These are phyloP conservation scores for Henicopernis longicauda DNA, from an alignment of 2,113 vertebrate genomes.

Conservation along the genomic window DNA sequence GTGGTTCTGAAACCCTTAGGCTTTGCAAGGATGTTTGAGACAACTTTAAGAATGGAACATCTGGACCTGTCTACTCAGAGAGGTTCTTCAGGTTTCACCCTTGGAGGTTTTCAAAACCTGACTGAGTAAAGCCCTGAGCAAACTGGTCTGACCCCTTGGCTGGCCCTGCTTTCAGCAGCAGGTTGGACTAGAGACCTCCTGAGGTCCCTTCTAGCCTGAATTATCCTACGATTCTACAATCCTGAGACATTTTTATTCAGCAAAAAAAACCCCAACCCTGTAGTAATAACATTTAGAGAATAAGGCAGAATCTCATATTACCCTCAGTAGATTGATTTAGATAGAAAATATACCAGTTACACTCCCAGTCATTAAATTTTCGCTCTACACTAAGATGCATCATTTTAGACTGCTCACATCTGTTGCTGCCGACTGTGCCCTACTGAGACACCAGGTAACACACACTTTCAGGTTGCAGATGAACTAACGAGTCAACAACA, in stretches of 20 bases:
- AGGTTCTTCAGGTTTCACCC: background rate
- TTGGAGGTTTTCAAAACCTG: background rate
- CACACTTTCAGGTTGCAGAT: background rate
- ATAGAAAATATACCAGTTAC: background rate
- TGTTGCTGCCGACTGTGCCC: background rate
- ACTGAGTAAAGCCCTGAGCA: background rate
- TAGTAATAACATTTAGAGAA: background rate
- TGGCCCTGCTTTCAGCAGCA: background rate
- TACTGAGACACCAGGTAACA: background rate
- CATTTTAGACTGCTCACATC: background rate
- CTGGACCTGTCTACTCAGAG: background rate
- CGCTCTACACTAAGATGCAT: background rate
- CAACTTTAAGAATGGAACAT: background rate
- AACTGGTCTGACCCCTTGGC: background rate
- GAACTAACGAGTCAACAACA: background rate
- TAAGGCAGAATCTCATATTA: background rate
- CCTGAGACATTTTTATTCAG: background rate
- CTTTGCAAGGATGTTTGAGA: background rate
- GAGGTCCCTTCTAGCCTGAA: background rate
- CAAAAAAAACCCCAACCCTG: background rate
- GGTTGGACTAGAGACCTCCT: background rate
- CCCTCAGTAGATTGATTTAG: background rate
- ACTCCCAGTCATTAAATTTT: background rate
- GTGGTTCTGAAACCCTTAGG: background rate
- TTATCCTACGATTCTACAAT: background rate